Evolutionary conservation across 2,888 invertebrate genomes (phyloP), one percentile per base, ranked within the genome.

Genomic region (Cordilura impudica): DNA sequence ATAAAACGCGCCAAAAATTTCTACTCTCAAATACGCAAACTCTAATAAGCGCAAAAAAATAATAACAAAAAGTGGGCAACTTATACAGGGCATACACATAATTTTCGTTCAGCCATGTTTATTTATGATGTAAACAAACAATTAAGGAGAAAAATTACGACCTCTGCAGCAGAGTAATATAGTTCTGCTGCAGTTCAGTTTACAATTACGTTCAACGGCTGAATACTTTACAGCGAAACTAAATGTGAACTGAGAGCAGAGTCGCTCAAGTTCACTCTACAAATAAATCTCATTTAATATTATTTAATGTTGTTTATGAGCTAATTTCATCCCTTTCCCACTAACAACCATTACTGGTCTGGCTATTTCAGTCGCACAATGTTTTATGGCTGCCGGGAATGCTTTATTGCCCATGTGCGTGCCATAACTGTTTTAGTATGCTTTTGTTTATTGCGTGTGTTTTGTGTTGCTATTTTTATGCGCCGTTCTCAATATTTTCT

Each of bases 351-450:
- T 4, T 8, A 14, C 16, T 35, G 35, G 49, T 49, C 53, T 65
- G 49, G 26, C 72, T 66, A 14, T 84, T 84, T 85, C 84, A 67
- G 81, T 88, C 83, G 54, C 83, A 84, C 87, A 84, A 88, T 90
- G 87, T 84, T 90, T 90, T 90, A 90, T 89, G 88, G 87, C 87
- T 85, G 86, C 86, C 85, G 83, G 84, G 85, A 87, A 89, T 89
- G 88, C 86, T 90, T 90, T 90, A 90, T 90, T 86, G 84, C 88
- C 79, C 75, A 83, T 80, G 77, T 78, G 81, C 56, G 81, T 81
- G 82, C 83, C 77, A 81, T 81, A 73, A 72, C 75, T 70, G 69
- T 80, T 29, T 63, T 75, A 14, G 45, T 70, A 23, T 61, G 54
- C 54, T 61, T 5, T 65, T 71, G 49, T 71, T 66, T 54, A 47